A percentile compares a stretch with the other conserved stretches of the same genome.
Conservation (phyloP, 2,888 invertebrate species). For the Synanthedon tipuliformis region DNA sequence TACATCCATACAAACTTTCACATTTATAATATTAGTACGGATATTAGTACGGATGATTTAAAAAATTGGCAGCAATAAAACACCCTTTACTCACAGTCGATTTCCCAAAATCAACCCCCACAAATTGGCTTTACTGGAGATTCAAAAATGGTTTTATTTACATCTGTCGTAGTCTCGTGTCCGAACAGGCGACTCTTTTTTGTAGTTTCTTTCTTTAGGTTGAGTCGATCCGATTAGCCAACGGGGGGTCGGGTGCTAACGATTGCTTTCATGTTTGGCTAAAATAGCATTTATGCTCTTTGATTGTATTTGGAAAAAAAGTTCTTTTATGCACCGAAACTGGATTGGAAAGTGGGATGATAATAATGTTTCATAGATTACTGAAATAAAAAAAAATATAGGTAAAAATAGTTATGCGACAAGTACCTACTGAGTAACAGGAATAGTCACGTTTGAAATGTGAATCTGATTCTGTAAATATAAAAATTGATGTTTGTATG, state of each 20-base stretch:
- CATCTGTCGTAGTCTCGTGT: slow-evolving; percentile 63
- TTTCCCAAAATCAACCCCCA: slow-evolving; percentile 31
- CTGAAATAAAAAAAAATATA: slow-evolving; percentile 15
- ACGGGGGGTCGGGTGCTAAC: slow-evolving; percentile 57
- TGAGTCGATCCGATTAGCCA: slow-evolving; percentile 55
- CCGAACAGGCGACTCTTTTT: slow-evolving; percentile 35
- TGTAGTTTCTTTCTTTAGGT: slow-evolving; percentile 25
- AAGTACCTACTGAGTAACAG: no score
- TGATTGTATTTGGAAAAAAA: slow-evolving; percentile 55
- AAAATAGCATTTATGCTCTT: slow-evolving; percentile 33
- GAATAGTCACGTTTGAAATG: no score
- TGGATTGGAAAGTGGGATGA: slow-evolving; percentile 18
- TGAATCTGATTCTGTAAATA: no score
- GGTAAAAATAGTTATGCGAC: no score
- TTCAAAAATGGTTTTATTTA: slow-evolving; percentile 38
- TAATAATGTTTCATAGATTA: slow-evolving; percentile 22
- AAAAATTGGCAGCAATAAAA: slow-evolving; percentile 8
- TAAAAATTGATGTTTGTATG: no score
- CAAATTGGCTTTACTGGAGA: slow-evolving; percentile 43
- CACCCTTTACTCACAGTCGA: slow-evolving; percentile 29
- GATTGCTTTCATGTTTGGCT: slow-evolving; percentile 48
- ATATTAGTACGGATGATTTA: no score
- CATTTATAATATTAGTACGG: no score
- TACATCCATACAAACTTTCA: no score
- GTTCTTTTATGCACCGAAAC: slow-evolving; percentile 40